Conservation (phyloP, 2,797 vertebrate genomes). For the Pelochelys cantorii region DNA sequence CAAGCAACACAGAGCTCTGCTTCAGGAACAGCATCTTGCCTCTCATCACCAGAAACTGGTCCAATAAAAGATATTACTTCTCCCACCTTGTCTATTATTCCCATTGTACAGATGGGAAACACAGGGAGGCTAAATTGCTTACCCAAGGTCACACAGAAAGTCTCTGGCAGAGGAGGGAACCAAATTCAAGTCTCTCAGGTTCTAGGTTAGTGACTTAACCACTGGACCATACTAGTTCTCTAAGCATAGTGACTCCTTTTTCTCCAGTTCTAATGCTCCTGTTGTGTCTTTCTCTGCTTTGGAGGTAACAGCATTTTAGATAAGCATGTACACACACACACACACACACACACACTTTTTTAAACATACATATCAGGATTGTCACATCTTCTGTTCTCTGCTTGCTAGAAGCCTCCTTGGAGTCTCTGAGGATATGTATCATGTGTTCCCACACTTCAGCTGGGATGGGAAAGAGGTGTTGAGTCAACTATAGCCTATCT, state of each 20-base stretch:
- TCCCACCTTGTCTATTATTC: neutral
- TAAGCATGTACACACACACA: neutral
- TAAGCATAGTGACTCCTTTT: neutral
- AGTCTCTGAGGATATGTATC: neutral
- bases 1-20: neutral
- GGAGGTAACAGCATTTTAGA: neutral
- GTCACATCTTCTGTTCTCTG: fast-evolving
- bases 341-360: neutral
- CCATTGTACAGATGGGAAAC: neutral
- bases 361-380: neutral
- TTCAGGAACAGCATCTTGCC: neutral
- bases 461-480: neutral
- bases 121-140: neutral
- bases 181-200: neutral
- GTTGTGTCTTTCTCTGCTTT: neutral
- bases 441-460: neutral
- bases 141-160: neutral
- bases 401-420: neutral
- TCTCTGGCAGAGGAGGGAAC: neutral
- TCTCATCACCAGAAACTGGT: neutral
- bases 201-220: neutral
- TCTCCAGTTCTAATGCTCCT: neutral
- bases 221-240: neutral
- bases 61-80: neutral
- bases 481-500: fast-evolving